Evolutionary conservation across 2,113 vertebrate genomes (phyloP).

Genomic region (Plecotus auritus): DNA sequence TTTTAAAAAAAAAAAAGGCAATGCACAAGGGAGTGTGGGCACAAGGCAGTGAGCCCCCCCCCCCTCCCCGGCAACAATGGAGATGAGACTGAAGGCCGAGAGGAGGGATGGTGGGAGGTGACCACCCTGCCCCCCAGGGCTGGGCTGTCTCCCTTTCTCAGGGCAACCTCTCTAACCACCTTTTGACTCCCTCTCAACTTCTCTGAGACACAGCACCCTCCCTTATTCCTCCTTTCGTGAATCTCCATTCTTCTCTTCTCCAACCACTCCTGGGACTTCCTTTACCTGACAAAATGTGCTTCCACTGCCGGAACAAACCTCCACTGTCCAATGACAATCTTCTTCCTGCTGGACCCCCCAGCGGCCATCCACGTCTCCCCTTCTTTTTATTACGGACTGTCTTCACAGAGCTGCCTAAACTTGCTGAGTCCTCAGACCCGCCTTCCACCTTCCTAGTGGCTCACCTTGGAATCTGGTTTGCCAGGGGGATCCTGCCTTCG

Average conservation of each 20-base stretch:
- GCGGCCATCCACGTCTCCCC: neutral
- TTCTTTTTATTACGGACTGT: neutral
- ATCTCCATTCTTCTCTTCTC: neutral
- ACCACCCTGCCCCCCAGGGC: neutral
- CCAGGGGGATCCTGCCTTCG: neutral
- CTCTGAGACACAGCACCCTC: neutral
- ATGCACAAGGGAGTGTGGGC: neutral
- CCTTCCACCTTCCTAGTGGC: neutral
- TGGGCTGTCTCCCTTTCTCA: neutral
- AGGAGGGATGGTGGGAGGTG: accelerated
- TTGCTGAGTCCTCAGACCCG: neutral
- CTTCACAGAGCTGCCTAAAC: neutral
- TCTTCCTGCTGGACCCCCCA: neutral
- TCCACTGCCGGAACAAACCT: neutral
- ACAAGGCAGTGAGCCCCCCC: neutral
- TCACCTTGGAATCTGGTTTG: neutral
- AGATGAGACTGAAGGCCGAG: accelerated
- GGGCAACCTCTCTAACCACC: neutral
- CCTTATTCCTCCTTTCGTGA: neutral
- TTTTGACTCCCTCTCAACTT: neutral
- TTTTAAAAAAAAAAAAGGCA: neutral
- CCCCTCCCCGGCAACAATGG: neutral
- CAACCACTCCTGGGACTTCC: neutral
- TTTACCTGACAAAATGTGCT: no score
- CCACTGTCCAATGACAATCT: neutral